Evolutionary conservation across 2,113 vertebrate species (phyloP), one percentile per base, ranked within the genome.

Genomic region (Odontophorus gujanensis): DNA sequence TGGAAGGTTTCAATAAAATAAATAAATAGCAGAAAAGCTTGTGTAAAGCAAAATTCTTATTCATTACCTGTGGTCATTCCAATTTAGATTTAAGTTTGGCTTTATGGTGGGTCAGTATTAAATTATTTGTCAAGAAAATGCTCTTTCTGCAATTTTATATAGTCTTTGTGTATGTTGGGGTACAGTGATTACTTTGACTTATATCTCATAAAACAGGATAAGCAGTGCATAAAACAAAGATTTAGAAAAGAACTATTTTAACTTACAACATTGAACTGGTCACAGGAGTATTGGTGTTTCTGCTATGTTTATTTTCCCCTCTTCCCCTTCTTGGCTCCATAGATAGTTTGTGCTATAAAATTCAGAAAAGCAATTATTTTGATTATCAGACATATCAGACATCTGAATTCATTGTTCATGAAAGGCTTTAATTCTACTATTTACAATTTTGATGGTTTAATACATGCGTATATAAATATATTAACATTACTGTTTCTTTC

Each of bases 1-100:
- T n/a, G 71, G 40, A 91, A 91, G 73, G 71, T 61, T 94, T 53
- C 87, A 68, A 22, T 42, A 91, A 93, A 95, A 92, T 72, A 93
- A 89, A 81, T 87, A 93, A 89, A 81, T 87, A 76, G 55, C 38
- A 36, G 75, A 82, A 85, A 91, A 77, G 26, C 53, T 66, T 38
- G 34, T 58, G 25, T 87, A 58, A 87, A 71, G n/a, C 13, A 13
- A 74, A 89, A 62, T 65, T 76, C 24, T 66, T 92, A 74, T 19
- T 81, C 18, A 22, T 22, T 79, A 40, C 18, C 50, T 55, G 48
- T n/a, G 13, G 38, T 71, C 8, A 30, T 89, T 84, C 83, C 71
- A 30, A 66, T 93, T 89, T 75, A 12, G 38, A 42, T 66, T 61
- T 62, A n/a, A 51, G 16, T 74, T 93, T 77, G 45, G 61, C 9